Evolutionary conservation across 2,113 vertebrate genomes (phyloP), one percentile per base, ranked within the genome.

Genomic region (Saccopteryx bilineata): DNA sequence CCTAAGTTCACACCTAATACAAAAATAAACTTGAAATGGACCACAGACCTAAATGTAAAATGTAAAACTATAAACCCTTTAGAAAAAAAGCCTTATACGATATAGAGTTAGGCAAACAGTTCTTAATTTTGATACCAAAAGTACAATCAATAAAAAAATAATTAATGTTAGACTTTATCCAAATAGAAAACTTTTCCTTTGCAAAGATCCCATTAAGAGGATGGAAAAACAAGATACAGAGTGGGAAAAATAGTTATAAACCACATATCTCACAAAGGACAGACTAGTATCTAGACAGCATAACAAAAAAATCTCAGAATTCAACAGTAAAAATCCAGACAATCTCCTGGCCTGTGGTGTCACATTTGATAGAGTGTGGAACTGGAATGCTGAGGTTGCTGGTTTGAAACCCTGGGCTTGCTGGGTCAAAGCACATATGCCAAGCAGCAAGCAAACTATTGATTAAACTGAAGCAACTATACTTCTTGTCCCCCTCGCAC

Each of bases 71-170:
- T 69, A 60, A 80, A 72, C 71, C 2, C 8, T 72, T 61, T 50
- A 61, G 56, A 2, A 13, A 69, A 56, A 89, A 33, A 82, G 61
- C 9, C 15, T 54, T 72, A 39, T n/a, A 83, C 31, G 48, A 28
- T 75, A n/a, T 83, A 39, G 56, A 19, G 10, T 82, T 72, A 82
- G 39, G 71, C 71, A 88, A n/a, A 63, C 24, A 74, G 7, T 63
- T 72, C 39, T 83, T 65, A 76, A 48, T 66, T 85, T 85, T 92
- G 61, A 26, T 5, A 79, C 58, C 46, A 69, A 86, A 86, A 86
- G 8, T 50, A 69, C 23, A 92, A 92, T 39, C 39, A 78, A 50
- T 33, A 68, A n/a, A 76, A 86, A 39, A 69, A 33, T 60, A 33
- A 19, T 39, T 78, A 39, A 60, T 76, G 21, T 68, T 69, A 60